Evolutionary conservation across 1,140 invertebrate species (phyloP).

Genomic region (Mactra quadrangularis): DNA sequence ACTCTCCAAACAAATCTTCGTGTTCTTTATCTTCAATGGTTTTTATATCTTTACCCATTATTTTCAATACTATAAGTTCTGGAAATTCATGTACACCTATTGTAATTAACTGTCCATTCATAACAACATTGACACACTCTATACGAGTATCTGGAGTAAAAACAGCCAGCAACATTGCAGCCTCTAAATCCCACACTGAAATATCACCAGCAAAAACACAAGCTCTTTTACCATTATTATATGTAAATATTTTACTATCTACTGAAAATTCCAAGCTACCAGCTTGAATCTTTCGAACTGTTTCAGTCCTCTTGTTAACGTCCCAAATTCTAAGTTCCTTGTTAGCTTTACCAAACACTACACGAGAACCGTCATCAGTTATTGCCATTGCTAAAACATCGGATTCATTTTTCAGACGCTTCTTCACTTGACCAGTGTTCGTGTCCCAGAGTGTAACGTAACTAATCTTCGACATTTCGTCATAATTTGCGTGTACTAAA

Average conservation of each 20-base stretch:
- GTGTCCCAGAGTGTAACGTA: constrained; percentile 83
- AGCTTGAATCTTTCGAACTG: constrained; percentile 70
- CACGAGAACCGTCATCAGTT: constrained; percentile 75
- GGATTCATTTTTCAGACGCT: constrained; percentile 79
- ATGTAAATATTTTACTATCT: constrained; percentile 77
- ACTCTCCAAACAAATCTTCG: constrained; percentile 77
- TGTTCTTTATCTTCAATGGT: constrained; percentile 64
- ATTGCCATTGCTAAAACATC: constrained; percentile 80
- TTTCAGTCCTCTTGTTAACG: constrained; percentile 66
- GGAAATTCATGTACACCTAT: constrained; percentile 86
- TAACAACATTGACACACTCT: constrained; percentile 90
- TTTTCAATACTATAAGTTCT: constrained; percentile 87
- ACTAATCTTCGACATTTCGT: constrained; percentile 81
- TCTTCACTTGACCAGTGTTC: constrained; percentile 74
- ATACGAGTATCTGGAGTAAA: constrained; percentile 90
- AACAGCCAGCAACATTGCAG: constrained; percentile 89
- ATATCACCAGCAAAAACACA: constrained; percentile 81
- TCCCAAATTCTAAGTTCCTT: constrained; percentile 82
- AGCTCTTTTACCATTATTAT: constrained; percentile 74
- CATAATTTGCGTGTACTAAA: constrained; percentile 82
- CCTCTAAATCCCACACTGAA: constrained; percentile 81
- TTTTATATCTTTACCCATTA: constrained; percentile 65
- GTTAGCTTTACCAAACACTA: constrained; percentile 79
- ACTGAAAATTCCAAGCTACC: constrained; percentile 74
- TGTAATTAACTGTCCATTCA: constrained; percentile 89